Conservation (phyloP, 2,797 vertebrate genomes). For the Clarias pachynema region DNA sequence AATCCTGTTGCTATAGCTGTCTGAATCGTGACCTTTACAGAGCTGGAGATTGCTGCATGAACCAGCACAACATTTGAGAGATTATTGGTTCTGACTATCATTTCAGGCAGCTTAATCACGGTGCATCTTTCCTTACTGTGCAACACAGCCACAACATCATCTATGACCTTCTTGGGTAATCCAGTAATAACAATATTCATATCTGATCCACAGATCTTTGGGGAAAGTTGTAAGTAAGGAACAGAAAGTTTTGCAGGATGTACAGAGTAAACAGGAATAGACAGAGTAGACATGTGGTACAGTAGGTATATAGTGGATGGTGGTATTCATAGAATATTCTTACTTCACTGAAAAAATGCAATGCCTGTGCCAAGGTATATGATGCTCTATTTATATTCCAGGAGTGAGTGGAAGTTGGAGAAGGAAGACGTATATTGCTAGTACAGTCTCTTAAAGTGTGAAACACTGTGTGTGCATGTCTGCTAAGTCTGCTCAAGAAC, state of each 20-base stretch:
- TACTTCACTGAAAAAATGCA: background rate
- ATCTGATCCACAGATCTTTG: background rate
- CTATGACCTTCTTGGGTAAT: background rate
- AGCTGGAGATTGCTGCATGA: background rate
- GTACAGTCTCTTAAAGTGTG: background rate
- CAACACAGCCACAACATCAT: background rate
- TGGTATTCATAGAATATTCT: constrained; percentile 6
- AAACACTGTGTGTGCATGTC: background rate
- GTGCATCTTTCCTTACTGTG: background rate
- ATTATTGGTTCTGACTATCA: background rate
- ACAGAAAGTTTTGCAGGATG: background rate
- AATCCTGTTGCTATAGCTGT: background rate
- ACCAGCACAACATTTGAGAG: background rate
- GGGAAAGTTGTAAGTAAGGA: constrained; percentile 8
- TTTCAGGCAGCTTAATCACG: background rate
- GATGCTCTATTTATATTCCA: constrained; percentile 5
- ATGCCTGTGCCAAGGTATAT: background rate
- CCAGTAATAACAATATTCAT: constrained; percentile 1
- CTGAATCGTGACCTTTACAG: background rate
- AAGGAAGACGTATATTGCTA: background rate
- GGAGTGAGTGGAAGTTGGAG: background rate
- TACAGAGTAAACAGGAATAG: constrained; percentile 4
- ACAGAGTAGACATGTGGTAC: background rate
- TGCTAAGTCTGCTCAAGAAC: background rate
- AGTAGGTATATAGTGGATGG: background rate